phyloP scores from a whole-genome alignment of 2,888 invertebrate species.

The Limulus polyphemus region DNA sequence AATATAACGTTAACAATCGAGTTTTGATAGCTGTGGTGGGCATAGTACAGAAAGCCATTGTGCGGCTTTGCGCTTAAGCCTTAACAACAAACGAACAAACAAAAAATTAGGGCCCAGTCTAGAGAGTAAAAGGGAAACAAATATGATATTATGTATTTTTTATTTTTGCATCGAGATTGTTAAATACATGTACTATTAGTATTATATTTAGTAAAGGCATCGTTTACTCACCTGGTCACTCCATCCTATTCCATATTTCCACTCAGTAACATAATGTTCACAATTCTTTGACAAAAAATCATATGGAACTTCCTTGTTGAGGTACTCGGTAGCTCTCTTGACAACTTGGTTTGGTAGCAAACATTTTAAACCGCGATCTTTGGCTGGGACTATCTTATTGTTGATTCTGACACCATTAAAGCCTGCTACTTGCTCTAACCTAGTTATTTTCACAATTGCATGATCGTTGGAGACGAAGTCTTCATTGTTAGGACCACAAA shows the following conservation, averaged over 20 bases:
- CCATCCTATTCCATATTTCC: slow-evolving; percentile 32
- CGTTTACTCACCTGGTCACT: slow-evolving; percentile 31
- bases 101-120: too few species aligned
- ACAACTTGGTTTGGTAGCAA: slow-evolving; percentile 26
- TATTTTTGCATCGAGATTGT: too few species aligned
- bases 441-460: slow-evolving; percentile 25
- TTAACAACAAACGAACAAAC: too few species aligned
- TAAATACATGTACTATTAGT: too few species aligned
- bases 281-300: slow-evolving; percentile 30
- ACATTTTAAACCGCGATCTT: slow-evolving; percentile 27
- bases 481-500: slow-evolving; percentile 26
- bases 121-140: too few species aligned
- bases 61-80: too few species aligned
- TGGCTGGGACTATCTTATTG: slow-evolving; percentile 31
- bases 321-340: slow-evolving; percentile 22
- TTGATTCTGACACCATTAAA: slow-evolving; percentile 30
- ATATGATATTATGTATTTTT: too few species aligned
- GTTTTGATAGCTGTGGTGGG: too few species aligned
- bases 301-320: slow-evolving; percentile 29
- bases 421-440: slow-evolving; percentile 27
- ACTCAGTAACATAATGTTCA: slow-evolving; percentile 33
- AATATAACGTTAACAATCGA: too few species aligned
- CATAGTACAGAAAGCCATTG: too few species aligned
- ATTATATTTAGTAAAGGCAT: too few species aligned
- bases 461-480: slow-evolving; percentile 22